Base-by-base conservation (phyloP, 2,113 vertebrate genomes). In the Limanda limanda region DNA sequence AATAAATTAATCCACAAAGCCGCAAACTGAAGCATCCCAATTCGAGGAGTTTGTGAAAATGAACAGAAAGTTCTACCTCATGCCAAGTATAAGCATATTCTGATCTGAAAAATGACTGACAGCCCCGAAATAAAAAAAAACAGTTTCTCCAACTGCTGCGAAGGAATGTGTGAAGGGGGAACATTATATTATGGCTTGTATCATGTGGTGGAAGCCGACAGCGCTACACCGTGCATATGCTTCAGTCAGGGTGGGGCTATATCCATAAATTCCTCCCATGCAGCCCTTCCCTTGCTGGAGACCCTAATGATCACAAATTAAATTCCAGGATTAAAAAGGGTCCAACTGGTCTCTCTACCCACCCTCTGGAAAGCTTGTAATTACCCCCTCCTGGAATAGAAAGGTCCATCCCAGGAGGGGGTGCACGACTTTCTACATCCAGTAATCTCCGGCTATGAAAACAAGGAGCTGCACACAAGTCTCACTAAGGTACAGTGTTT, bases 281-380 rank as follows among this genome's bases (percentile, higher is more conserved):
- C 71, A 35, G 83, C 84, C 87, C 87, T 82, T 88, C 86, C 79
- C 89, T 86, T 69, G 52, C 37, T 62, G 65, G 64, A 86, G 86
- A 91, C 83, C 85, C 87, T 77, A 81, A 84, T 67, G 27, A 71
- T 89, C 68, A 76, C 90, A 90, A 88, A 93, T 91, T 81, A 92
- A 92, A 92, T 72, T 37, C 52, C 79, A 78, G 68, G 82, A 84
- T 76, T 84, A 82, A 79, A 90, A 67, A 85, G 85, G 82, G 84
- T 88, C 84, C 74, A 42, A 61, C 69, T 77, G 71, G 84, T 83
- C 63, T 63, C 63, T 87, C 65, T 88, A 57, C 76, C 74, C 89
- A 86, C 81, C 91, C 76, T 81, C 68, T 75, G 74, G 57, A 69
- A 69, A 72, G 76, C 85, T 83, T 89, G 83, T 91, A 92, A 94